Conservation (phyloP, 2,888 invertebrate genomes). For the Drosophila barbarae region DNA sequence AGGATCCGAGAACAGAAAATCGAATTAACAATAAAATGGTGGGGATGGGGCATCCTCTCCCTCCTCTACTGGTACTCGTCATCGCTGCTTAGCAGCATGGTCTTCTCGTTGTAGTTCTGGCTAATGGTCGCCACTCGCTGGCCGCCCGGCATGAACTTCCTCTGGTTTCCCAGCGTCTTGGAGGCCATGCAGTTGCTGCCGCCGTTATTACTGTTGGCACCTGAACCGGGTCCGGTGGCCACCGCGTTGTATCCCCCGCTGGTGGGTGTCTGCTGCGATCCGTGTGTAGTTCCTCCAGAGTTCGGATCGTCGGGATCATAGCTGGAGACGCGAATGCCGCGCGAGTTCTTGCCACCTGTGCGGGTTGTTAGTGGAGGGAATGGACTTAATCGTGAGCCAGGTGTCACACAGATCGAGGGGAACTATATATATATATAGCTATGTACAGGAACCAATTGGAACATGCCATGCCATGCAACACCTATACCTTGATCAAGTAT, state of each 20-base stretch:
- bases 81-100: conserved; percentile 96
- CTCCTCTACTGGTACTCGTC: conserved; percentile 90
- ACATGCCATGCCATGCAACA: conserved; percentile 27
- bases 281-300: conserved; percentile 43
- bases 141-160: conserved; percentile 83
- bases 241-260: conserved; percentile 76
- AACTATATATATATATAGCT: conserved; percentile 4
- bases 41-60: conserved; percentile 1
- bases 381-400: conserved; percentile 35
- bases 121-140: conserved; percentile 89
- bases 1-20: conserved; percentile 40
- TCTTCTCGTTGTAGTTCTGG: conserved; percentile 96
- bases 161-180: conserved; percentile 79
- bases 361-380: conserved; percentile 28
- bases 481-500: conserved; percentile 8
- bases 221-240: conserved; percentile 52
- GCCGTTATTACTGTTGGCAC: conserved; percentile 69
- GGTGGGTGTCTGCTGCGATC: conserved; percentile 47
- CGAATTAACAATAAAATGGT: conserved; percentile 41
- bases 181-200: conserved; percentile 79
- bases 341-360: conserved; percentile 83
- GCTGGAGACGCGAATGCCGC: conserved; percentile 84
- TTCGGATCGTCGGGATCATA: conserved; percentile 86
- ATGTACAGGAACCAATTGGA: conserved; percentile 11
- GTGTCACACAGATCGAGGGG: conserved; percentile 1